phyloP scores from a whole-genome alignment of 37 sponge, comb jelly and placozoan genomes.

The Ianthella basta region DNA sequence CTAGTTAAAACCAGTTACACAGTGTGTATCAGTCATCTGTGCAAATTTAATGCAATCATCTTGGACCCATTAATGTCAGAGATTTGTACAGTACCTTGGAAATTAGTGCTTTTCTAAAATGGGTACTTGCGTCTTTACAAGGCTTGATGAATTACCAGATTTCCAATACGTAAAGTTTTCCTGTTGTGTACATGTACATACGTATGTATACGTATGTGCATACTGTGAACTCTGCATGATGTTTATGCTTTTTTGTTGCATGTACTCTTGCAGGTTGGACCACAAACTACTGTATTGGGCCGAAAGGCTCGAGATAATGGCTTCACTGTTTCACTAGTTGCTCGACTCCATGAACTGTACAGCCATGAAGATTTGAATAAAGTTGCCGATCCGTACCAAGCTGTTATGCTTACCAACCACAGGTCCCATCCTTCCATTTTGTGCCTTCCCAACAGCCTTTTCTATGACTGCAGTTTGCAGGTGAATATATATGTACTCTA shows the following conservation, averaged over 20 bases:
- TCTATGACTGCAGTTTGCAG: constrained; percentile 49
- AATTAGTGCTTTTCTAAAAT: no score
- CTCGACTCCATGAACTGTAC: constrained; percentile 53
- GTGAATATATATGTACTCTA: background rate
- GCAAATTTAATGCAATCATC: no score
- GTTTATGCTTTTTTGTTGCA: background rate
- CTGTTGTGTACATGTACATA: no score
- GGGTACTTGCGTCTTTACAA: no score
- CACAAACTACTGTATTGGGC: constrained; percentile 64
- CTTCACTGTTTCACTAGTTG: constrained; percentile 54
- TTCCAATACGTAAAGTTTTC: no score
- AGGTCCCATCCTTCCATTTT: constrained; percentile 61
- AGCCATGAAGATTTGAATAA: background rate
- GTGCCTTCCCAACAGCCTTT: constrained; percentile 40
- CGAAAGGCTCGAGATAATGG: constrained; percentile 47
- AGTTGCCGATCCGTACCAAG: constrained; percentile 2
- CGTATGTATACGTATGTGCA: no score
- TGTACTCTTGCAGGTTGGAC: constrained; percentile 58
- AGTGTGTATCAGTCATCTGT: no score
- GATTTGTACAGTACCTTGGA: no score
- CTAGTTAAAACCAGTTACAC: no score
- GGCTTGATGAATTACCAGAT: no score
- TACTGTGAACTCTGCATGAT: background rate
- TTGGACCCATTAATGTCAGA: no score
- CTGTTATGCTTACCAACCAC: constrained; percentile 51